phyloP scores from a whole-genome alignment of 2,888 invertebrate genomes.

The Clusia tigrina region DNA sequence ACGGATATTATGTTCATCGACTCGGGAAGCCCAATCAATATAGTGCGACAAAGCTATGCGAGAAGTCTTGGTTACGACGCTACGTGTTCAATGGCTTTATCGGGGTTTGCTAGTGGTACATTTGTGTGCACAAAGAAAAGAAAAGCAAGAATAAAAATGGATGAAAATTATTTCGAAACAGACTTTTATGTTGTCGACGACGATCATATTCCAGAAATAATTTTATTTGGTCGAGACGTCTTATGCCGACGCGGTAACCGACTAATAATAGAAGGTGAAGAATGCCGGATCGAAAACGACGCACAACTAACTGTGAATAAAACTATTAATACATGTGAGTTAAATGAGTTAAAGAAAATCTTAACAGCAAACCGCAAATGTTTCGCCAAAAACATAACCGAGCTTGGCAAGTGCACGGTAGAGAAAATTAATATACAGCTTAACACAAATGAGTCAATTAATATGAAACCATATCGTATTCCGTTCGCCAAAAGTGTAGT shows the following conservation, averaged over 20 bases:
- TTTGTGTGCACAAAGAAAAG: slow-evolving; percentile 20
- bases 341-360: not conserved
- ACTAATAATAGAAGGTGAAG: not conserved
- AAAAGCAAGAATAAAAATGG: slow-evolving; percentile 4
- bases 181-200: slow-evolving; percentile 20
- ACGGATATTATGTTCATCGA: not conserved
- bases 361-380: not conserved
- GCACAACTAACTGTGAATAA: not conserved
- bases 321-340: too few species aligned
- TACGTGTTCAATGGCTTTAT: not conserved
- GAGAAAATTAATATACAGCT: slow-evolving; percentile 8
- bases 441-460: not conserved
- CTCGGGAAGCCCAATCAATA: slow-evolving; percentile 14
- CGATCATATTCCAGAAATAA: slow-evolving; percentile 12
- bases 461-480: slow-evolving; percentile 5
- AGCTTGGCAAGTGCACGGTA: slow-evolving; percentile 11
- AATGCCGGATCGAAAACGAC: not conserved
- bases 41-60: slow-evolving; percentile 15
- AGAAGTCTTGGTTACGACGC: not conserved
- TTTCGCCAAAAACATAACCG: not conserved
- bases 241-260: slow-evolving; percentile 3
- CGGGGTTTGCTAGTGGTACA: slow-evolving; percentile 18
- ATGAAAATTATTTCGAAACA: slow-evolving; percentile 2
- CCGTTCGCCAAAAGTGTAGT: not conserved
- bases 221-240: slow-evolving; percentile 18